Conservation (phyloP, 2,113 vertebrate species). For the Halcyon malimbica region DNA sequence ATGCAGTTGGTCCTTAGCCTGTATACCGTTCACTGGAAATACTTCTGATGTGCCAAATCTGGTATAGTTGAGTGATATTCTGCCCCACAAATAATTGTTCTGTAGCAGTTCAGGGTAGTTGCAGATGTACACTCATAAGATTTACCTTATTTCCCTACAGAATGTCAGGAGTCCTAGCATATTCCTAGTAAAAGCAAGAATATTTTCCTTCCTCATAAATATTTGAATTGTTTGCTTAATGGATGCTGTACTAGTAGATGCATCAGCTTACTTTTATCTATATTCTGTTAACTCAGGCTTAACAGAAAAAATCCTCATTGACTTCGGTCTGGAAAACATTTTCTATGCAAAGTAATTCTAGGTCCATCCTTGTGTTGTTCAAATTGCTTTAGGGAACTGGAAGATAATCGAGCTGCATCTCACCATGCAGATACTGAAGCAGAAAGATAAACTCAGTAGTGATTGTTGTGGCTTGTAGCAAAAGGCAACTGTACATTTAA, state of each 20-base stretch:
- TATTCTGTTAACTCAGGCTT: not conserved
- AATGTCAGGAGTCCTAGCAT: not conserved
- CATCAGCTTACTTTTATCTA: not conserved
- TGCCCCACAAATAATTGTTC: not conserved
- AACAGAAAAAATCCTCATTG: not conserved
- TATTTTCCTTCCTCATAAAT: constrained; percentile 16
- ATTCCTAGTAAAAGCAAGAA: not conserved
- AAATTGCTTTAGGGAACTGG: not conserved
- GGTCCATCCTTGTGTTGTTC: not conserved
- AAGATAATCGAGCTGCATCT: not conserved
- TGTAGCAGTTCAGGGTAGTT: not conserved
- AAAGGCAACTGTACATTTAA: not conserved
- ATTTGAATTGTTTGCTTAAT: constrained; percentile 1
- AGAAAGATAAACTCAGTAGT: not conserved
- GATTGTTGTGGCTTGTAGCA: not conserved
- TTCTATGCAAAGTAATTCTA: not conserved
- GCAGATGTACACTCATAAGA: not conserved
- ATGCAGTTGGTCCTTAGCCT: not conserved
- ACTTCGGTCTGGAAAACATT: not conserved
- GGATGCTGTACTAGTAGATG: not conserved
- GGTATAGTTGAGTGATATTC: not conserved
- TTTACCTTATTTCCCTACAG: not conserved
- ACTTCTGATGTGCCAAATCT: not conserved
- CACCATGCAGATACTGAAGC: not conserved
- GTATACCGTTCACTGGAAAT: not conserved